Percentiles rank a stretch among this genome's conserved stretches.
These are phyloP conservation scores for Drosophila truncata DNA, from an alignment of 1,140 invertebrate genomes.

Conservation along the genomic window DNA sequence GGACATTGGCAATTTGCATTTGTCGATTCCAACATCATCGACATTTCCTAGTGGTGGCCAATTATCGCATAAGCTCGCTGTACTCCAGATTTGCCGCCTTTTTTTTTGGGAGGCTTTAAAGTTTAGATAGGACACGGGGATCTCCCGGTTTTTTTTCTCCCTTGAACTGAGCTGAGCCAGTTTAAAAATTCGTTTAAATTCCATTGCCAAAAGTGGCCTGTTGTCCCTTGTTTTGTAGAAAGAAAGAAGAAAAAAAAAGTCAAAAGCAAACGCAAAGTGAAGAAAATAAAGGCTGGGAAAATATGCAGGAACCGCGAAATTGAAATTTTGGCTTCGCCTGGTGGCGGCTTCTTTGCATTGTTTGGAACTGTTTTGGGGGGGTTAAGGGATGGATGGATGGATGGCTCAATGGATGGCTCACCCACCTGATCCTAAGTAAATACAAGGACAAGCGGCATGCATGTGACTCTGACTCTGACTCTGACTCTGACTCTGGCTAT, in stretches of 20 bases:
- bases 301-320: conserved; percentile 83
- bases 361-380: conserved; percentile 19
- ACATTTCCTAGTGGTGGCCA: conserved; percentile 75
- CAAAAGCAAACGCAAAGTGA: conserved; percentile 56
- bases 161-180: conserved; percentile 9
- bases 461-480: conserved; percentile 54
- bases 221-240: conserved; percentile 19
- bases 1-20: conserved; percentile 79
- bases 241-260: background rate
- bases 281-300: conserved; percentile 69
- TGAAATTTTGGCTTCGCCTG: conserved; percentile 81
- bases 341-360: conserved; percentile 64
- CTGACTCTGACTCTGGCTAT: conserved; percentile 11
- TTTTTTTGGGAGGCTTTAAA: conserved; percentile 37
- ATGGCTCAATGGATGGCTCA: conserved; percentile 50
- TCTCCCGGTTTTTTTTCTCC: background rate
- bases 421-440: conserved; percentile 85
- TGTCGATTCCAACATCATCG: conserved; percentile 63
- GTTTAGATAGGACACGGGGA: conserved; percentile 40
- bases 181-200: conserved; percentile 81
- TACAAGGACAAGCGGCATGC: conserved; percentile 64
- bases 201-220: conserved; percentile 61
- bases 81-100: conserved; percentile 9
- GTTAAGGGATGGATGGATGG: conserved; percentile 11
- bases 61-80: conserved; percentile 75